These are phyloP conservation scores for Entomobrya multifasciata DNA, from an alignment of 2,888 invertebrate species.

Conservation along the genomic window DNA sequence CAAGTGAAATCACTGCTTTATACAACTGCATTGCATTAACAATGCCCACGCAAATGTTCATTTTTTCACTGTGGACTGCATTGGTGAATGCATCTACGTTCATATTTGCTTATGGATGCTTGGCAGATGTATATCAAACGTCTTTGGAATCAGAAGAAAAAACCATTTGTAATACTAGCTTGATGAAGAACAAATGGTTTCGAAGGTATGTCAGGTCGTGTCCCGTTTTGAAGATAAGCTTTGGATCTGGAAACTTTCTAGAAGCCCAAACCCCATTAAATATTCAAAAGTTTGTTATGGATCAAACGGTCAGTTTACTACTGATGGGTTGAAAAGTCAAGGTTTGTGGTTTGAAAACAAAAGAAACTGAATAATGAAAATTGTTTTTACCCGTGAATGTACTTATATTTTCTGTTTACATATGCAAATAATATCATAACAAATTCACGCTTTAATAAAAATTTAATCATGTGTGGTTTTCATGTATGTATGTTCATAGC, in stretches of 20 bases:
- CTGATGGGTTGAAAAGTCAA: slow-evolving; percentile 4
- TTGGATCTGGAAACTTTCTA: slow-evolving; percentile 29
- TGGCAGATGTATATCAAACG: background rate
- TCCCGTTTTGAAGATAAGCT: background rate
- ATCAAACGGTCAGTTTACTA: slow-evolving; percentile 19
- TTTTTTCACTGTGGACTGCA: slow-evolving; percentile 5
- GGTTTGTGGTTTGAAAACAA: no score
- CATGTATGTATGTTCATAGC: background rate
- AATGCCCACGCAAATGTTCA: slow-evolving; percentile 14
- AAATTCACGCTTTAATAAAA: no score
- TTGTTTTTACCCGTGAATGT: no score
- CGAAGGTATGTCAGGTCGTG: slow-evolving; percentile 20
- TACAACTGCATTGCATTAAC: slow-evolving; percentile 16
- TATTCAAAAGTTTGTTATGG: slow-evolving; percentile 4
- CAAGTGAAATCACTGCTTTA: slow-evolving; percentile 6
- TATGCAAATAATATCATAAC: no score
- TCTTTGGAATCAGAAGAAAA: background rate
- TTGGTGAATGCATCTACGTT: background rate
- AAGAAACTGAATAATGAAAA: no score
- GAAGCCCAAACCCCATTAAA: background rate
- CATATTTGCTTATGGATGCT: slow-evolving; percentile 15
- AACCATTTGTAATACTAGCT: background rate
- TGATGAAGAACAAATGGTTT: background rate
- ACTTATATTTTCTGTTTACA: no score
- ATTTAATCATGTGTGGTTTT: no score